Evolutionary conservation across 2,888 invertebrate species (phyloP).

Genomic region (Escarpia spicata): DNA sequence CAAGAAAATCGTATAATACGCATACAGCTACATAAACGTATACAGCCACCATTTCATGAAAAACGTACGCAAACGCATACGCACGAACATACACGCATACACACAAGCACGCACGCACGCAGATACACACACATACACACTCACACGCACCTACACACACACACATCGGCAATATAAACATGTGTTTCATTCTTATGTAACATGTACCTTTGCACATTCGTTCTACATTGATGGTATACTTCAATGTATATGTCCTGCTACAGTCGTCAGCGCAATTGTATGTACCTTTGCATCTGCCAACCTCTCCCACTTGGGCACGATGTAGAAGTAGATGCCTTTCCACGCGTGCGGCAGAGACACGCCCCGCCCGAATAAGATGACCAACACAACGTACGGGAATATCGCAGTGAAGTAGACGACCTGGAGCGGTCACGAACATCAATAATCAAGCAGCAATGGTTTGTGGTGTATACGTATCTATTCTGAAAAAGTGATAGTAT

Average conservation of each 20-base stretch:
- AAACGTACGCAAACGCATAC: neutral
- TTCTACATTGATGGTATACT: neutral
- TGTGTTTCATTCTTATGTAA: neutral
- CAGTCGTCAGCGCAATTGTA: neutral
- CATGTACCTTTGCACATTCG: neutral
- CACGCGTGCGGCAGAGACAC: constrained; percentile 56
- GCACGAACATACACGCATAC: neutral
- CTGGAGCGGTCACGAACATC: constrained; percentile 38
- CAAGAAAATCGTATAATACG: no score
- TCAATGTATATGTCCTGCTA: neutral
- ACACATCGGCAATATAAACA: neutral
- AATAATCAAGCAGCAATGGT: neutral
- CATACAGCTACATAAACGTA: neutral
- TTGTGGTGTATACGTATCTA: neutral
- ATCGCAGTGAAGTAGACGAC: constrained; percentile 62
- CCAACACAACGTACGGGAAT: constrained; percentile 61
- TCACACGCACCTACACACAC: neutral
- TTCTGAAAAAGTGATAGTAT: no score
- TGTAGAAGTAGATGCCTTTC: constrained; percentile 59
- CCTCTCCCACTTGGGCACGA: constrained; percentile 54
- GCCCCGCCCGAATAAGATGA: constrained; percentile 61
- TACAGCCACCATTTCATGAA: neutral
- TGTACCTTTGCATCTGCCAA: constrained; percentile 56
- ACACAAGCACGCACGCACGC: no score
- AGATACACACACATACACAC: no score